Base-by-base conservation (phyloP, 2,888 invertebrate genomes). In the Diplolepis rosae region DNA sequence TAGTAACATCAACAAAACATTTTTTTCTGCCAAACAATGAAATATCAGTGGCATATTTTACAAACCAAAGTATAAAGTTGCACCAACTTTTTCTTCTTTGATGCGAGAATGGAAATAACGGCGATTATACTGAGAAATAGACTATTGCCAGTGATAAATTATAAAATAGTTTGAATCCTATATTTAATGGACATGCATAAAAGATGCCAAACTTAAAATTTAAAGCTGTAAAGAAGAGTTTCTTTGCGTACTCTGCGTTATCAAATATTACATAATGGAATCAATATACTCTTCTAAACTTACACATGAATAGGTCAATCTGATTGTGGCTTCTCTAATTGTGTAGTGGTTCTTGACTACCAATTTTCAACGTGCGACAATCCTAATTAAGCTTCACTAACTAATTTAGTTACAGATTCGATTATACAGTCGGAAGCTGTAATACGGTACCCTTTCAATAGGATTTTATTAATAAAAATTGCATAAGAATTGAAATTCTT, bases 91-190 rank as follows among this genome's bases (percentile, higher is more conserved):
- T n/a, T n/a, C n/a, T n/a, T n/a, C n/a, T n/a, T n/a, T n/a, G n/a
- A n/a, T n/a, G n/a, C n/a, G 61, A 35, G 35, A 30, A 39, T 39
- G 13, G 39, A 24, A 61, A 39, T 39, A n/a, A 39, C 24, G n/a
- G 13, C 5, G n/a, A 11, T 61, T 7, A 35, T 39, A 61, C 35
- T 35, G 35, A 13, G 18, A 22, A 61, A 61, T 61, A 24, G 61
- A 61, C 39, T 61, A 3, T 22, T 61, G 61, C 61, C 61, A 61
- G 39, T 39, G 39, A 61, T 61, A 39, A 61, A 39, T 39, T 35
- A 61, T 61, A 39, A 61, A 39, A 61, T 39, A 61, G 22, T 39
- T 61, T n/a, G 7, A 18, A 61, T 22, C n/a, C n/a, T n/a, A n/a
- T n/a, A n/a, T n/a, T n/a, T n/a, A n/a, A 50, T 24, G 15, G 45